Conservation (phyloP, 2,888 invertebrate genomes). For the Dynastes grantii region DNA sequence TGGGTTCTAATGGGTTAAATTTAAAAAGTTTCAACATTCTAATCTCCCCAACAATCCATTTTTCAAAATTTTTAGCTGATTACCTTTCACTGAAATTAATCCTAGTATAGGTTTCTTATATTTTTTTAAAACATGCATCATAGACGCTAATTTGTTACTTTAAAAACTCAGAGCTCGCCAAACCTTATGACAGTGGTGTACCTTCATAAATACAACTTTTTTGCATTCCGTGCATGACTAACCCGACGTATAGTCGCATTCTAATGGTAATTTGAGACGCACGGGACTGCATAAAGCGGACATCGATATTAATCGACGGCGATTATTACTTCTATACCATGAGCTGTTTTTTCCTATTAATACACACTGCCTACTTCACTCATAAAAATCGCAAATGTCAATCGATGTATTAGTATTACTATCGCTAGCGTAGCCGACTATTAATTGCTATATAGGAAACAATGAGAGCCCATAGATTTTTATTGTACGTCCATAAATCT, state of each 20-base stretch:
- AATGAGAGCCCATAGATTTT: slow-evolving; percentile 36
- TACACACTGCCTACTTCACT: not conserved
- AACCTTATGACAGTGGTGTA: no score
- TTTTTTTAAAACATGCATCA: no score
- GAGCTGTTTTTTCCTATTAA: no score
- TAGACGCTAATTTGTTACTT: no score
- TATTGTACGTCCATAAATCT: slow-evolving; percentile 37
- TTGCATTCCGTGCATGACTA: slow-evolving; percentile 55
- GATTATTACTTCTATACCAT: slow-evolving; percentile 19
- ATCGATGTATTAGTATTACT: slow-evolving; percentile 26
- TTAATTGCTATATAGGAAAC: slow-evolving; percentile 33
- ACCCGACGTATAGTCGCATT: slow-evolving; percentile 60
- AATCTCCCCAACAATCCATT: no score
- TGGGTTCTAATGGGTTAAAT: no score
- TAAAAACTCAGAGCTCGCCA: no score
- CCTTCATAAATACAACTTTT: slow-evolving; percentile 53
- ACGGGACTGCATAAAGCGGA: slow-evolving; percentile 62
- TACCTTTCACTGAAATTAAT: no score
- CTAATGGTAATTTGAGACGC: slow-evolving; percentile 58
- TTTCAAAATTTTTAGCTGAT: no score
- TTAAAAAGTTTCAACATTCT: no score
- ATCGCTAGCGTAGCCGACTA: slow-evolving; percentile 19
- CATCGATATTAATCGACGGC: slow-evolving; percentile 52
- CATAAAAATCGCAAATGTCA: slow-evolving; percentile 36
- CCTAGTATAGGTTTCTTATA: no score